These are phyloP conservation scores for Pogonocherus hispidulus DNA, from an alignment of 2,888 invertebrate genomes.

Conservation along the genomic window DNA sequence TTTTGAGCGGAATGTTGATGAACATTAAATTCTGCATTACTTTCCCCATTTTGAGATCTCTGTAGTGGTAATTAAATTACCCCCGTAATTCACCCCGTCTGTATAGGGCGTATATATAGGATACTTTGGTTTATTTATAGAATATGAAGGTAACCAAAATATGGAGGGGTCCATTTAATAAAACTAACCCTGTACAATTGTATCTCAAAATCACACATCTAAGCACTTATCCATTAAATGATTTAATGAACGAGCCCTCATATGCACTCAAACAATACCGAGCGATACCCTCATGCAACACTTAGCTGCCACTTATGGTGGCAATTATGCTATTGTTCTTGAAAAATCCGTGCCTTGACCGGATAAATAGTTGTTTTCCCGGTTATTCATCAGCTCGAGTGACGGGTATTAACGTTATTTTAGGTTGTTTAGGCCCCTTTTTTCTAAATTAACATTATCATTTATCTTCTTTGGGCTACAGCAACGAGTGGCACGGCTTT, in stretches of 20 bases:
- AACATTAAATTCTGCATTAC: too few relatives aligned
- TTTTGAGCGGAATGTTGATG: too few relatives aligned
- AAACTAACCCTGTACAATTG: too few relatives aligned
- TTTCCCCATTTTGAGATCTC: too few relatives aligned
- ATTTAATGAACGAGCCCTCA: neutral
- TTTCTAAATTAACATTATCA: constrained; percentile 22
- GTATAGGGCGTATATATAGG: too few relatives aligned
- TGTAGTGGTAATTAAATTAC: too few relatives aligned
- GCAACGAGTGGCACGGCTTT: constrained; percentile 11
- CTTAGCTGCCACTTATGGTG: constrained; percentile 8
- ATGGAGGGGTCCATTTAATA: too few relatives aligned
- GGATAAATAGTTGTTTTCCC: constrained; percentile 21
- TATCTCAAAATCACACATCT: too few relatives aligned
- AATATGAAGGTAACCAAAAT: too few relatives aligned
- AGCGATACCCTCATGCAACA: neutral
- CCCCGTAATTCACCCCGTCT: too few relatives aligned
- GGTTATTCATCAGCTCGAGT: constrained; percentile 1
- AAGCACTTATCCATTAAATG: too few relatives aligned
- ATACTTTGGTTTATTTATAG: too few relatives aligned
- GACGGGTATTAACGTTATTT: constrained; percentile 23
- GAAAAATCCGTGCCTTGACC: constrained; percentile 11
- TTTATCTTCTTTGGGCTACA: constrained; percentile 14
- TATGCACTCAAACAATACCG: neutral
- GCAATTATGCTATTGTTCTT: constrained; percentile 27
- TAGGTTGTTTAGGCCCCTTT: constrained; percentile 20